Evolutionary conservation across 2,113 vertebrate species (phyloP), one percentile per base, ranked within the genome.

Genomic region (Entomyzon cyanotis): DNA sequence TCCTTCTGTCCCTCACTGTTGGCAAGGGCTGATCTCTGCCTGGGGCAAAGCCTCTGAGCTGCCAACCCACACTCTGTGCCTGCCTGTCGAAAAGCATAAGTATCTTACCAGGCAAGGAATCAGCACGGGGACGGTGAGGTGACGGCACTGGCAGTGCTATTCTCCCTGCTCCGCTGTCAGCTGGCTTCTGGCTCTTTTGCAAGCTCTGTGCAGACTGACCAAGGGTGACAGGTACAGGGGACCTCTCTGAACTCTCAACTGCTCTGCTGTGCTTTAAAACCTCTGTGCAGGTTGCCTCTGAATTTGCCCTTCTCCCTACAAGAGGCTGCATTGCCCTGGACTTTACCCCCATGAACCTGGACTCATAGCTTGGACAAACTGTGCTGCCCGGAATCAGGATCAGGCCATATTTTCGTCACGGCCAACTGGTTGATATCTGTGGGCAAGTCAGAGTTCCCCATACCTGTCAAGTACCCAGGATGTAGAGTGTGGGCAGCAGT

Each of bases 351-450:
- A 12, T 33, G 12, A 49, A 23, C 12, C 28, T 18, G 9, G 59
- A 33, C 22, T 84, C 15, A 4, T 2, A 23, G 47, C 14, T 44
- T 17, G 31, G 16, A 4, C 7, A 6, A 70, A 70, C 12, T 0
- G 0, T 0, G 1, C 24, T 2, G 0, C 7, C 10, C 19, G 27
- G 42, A 60, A 63, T 20, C 16, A 19, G 42, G 42, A 28, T 49
- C 42, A 53, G 30, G 39, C 49, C 49, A 24, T n/a, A 53, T 46
- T 89, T 62, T 3, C 2, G 60, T 52, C 68, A 42, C 42, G 33
- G 27, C 15, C 1, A 1, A 20, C 28, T 79, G 68, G 53, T 53
- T 60, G 49, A 4, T 68, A 5, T 10, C 20, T 4, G 3, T 3
- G 1, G 62, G 44, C 71, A 56, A 80, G 30, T 37, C 42, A 47